Percentiles rank a stretch among this genome's conserved stretches.
phyloP scores from a whole-genome alignment of 2,888 invertebrate species.

The Sthenelais limicola region DNA sequence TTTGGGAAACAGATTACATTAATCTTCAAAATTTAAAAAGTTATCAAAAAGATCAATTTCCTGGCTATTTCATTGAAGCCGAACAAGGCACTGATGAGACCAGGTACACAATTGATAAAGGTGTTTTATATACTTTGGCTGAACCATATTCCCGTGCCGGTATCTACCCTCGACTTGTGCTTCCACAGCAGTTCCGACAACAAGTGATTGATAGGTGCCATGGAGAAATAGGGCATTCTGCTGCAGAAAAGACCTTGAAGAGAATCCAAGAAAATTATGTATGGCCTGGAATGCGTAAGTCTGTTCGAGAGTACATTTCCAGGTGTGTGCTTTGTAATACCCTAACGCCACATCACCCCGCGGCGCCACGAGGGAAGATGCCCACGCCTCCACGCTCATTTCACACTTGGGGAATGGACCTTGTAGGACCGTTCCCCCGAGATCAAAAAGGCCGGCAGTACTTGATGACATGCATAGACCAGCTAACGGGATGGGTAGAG shows the following conservation, averaged over 20 bases:
- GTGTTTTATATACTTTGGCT: not conserved
- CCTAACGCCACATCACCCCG: not conserved
- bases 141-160: not conserved
- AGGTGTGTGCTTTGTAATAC: not conserved
- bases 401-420: constrained; percentile 1
- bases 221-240: not conserved
- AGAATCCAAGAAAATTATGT: constrained; percentile 3
- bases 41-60: too few relatives aligned
- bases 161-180: constrained; percentile 10
- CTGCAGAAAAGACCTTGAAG: not conserved
- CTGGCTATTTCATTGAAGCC: too few relatives aligned
- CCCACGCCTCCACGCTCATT: not conserved
- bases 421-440: not conserved
- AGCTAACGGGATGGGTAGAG: constrained; percentile 16
- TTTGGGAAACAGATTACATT: too few relatives aligned
- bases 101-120: not conserved
- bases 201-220: not conserved
- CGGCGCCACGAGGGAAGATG: not conserved
- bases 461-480: constrained; percentile 7
- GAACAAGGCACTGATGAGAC: not conserved
- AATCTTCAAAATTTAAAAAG: too few relatives aligned
- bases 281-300: constrained; percentile 18
- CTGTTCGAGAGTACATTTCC: not conserved
- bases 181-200: not conserved
- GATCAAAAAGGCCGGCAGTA: too few relatives aligned